phyloP scores from a whole-genome alignment of 2,113 vertebrate genomes.

The Formicarius rufipectus region DNA sequence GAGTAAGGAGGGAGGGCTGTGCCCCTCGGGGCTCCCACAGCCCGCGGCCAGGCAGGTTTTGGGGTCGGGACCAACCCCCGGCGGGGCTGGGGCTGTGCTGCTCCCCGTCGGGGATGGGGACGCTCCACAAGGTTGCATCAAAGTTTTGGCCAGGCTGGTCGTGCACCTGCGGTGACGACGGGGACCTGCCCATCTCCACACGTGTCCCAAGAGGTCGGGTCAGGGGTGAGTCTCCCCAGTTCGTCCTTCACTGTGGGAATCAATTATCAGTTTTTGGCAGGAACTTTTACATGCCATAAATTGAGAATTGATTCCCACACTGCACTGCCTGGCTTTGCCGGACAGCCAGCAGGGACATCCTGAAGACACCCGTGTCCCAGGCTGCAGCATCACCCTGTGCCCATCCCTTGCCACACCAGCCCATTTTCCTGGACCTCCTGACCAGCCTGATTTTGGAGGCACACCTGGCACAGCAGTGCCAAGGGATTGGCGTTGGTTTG shows the following conservation, averaged over 20 bases:
- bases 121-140: not conserved
- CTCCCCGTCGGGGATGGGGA: not conserved
- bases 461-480: not conserved
- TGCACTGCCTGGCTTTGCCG: not conserved
- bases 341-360: not conserved
- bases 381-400: accelerated
- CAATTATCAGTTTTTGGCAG: too few species aligned
- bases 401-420: not conserved
- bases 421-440: not conserved
- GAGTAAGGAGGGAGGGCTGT: not conserved
- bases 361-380: accelerated
- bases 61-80: not conserved
- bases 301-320: too few species aligned
- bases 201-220: not conserved
- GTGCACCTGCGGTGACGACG: not conserved
- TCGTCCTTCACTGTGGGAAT: too few species aligned
- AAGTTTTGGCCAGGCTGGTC: not conserved
- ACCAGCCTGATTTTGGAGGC: not conserved
- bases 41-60: accelerated
- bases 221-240: not conserved
- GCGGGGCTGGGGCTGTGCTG: not conserved
- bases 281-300: too few species aligned
- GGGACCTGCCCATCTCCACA: not conserved
- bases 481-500: accelerated
- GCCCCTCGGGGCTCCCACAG: not conserved